These are phyloP conservation scores for Pimephales promelas DNA, from an alignment of 2,113 vertebrate species.

Conservation along the genomic window DNA sequence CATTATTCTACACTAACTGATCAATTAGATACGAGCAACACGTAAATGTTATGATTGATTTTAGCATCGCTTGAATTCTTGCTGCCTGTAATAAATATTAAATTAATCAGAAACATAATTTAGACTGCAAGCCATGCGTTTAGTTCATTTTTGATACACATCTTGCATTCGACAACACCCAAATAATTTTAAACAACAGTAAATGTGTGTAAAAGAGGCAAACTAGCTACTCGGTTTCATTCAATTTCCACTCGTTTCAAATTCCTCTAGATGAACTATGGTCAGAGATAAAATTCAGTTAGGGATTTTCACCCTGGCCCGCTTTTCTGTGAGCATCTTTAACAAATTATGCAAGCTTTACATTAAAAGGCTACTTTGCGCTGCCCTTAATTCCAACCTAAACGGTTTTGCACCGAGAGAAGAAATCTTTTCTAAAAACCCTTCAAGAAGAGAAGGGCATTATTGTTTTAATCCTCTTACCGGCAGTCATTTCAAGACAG, in stretches of 20 bases:
- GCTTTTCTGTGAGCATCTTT: constrained; percentile 70
- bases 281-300: constrained; percentile 71
- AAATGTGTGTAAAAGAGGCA: constrained; percentile 13
- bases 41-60: not conserved
- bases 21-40: not conserved
- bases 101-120: not conserved
- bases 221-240: constrained; percentile 45
- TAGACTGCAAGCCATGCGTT: not conserved
- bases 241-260: constrained; percentile 58
- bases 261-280: constrained; percentile 61
- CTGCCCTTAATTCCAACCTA: constrained; percentile 98
- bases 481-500: constrained; percentile 92
- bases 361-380: constrained; percentile 90
- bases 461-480: constrained; percentile 99
- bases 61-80: not conserved
- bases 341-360: constrained; percentile 86
- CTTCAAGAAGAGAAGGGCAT: constrained; percentile 98
- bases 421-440: constrained; percentile 97
- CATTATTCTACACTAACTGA: not conserved
- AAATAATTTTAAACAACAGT: not conserved
- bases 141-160: not conserved
- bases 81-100: not conserved
- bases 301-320: constrained; percentile 61
- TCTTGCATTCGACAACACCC: not conserved
- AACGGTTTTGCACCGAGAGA: constrained; percentile 98